Evolutionary conservation across 2,797 vertebrate genomes (phyloP).

Genomic region (Phaenicophaeus curvirostris): DNA sequence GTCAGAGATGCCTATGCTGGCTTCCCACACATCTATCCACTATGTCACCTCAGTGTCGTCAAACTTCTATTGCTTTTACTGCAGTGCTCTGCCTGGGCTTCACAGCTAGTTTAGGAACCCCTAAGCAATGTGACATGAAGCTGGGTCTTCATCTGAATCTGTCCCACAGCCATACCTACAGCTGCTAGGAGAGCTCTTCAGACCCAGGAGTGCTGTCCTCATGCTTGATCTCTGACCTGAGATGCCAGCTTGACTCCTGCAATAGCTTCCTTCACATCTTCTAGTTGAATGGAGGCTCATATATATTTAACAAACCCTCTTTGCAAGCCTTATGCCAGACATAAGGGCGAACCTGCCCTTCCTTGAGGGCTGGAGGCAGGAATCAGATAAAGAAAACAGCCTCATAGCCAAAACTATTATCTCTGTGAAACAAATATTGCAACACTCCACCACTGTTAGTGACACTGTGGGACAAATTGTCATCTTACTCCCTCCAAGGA

Average conservation of each 20-base stretch:
- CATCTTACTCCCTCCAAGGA: background rate
- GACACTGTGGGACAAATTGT: background rate
- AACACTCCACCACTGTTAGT: background rate
- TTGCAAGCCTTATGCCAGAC: background rate
- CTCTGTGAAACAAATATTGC: background rate
- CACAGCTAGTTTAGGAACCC: background rate
- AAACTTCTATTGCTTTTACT: background rate
- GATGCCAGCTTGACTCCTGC: background rate
- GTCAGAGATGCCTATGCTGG: background rate
- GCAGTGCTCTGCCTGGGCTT: background rate
- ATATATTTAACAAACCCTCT: background rate
- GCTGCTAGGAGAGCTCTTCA: background rate
- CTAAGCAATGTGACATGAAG: background rate
- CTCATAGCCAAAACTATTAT: background rate
- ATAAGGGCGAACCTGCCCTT: background rate
- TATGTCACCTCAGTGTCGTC: background rate
- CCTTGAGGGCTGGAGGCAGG: background rate
- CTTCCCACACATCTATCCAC: background rate
- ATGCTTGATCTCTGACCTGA: background rate
- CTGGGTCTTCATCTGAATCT: background rate
- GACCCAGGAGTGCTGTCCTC: background rate
- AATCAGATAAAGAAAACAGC: background rate
- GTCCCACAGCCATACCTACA: rapidly evolving
- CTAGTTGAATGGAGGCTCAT: background rate
- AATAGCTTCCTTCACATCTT: background rate